phyloP scores from a whole-genome alignment of 2,113 vertebrate genomes.

The human (Homo sapiens) region GRCh38 chr2:212259501-212260000 shows the following conservation, averaged over 20 bases:
- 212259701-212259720: background rate
- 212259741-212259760: background rate
- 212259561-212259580: conserved; percentile 26
- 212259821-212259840: too few relatives aligned
- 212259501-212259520: background rate
- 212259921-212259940: too few relatives aligned
- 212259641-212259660: background rate
- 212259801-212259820: too few relatives aligned
- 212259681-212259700: background rate
- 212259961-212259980: too few relatives aligned
- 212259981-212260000: too few relatives aligned
- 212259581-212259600: conserved; percentile 55
- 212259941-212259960: too few relatives aligned
- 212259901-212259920: too few relatives aligned
- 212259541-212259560: conserved; percentile 22
- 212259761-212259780: background rate
- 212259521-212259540: conserved; percentile 1
- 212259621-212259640: background rate
- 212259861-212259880: too few relatives aligned
- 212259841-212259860: too few relatives aligned
- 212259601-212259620: background rate
- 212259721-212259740: background rate
- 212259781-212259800: too few relatives aligned
- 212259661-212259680: background rate
- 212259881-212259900: too few relatives aligned